Base-by-base conservation (phyloP, 2,888 invertebrate species). In the Galeruca laticollis region DNA sequence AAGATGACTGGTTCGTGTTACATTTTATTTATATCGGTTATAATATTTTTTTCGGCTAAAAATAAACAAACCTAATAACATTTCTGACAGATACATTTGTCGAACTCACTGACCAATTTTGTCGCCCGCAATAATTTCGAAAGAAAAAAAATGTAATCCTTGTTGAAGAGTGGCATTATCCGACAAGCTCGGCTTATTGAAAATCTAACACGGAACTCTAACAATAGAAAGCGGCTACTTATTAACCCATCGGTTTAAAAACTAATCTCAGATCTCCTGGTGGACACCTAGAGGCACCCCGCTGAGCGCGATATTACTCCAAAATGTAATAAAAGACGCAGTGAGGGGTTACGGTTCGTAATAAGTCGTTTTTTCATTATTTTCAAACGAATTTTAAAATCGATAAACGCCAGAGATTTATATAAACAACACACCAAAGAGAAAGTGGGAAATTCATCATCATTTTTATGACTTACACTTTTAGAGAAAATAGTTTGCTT, bases 181-280 rank as follows among this genome's bases (percentile, higher is more conserved):
- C 31, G 18, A 57, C 11, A 31, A 18, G 35, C 56, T 56, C 15
- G 15, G 56, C 56, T 57, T 57, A 31, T 33, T 35, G 56, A 65
- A 64, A 59, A 59, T 69, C 69, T 65, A 69, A 69, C 65, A 69
- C 60, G 37, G 43, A 59, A 57, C 37, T 21, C 47, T 37, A 64
- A 73, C 69, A 74, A 74, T 71, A 71, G 74, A 64, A 57, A 71
- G 68, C 74, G 71, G 73, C 74, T 74, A 73, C 74, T 72, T 72
- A 76, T 77, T 80, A 81, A 68, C 68, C 60, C 63, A 77, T 78
- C 76, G 76, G 71, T 73, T 73, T 73, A 78, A 80, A 81, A 81
- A 79, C 80, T 80, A 82, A 81, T 82, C 81, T 81, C 69, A 73
- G 76, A 79, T 81, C 82, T 78, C 80, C 72, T 77, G 76, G 77